Evolutionary conservation across 1,140 invertebrate species (phyloP).

Genomic region (Proales similis): DNA sequence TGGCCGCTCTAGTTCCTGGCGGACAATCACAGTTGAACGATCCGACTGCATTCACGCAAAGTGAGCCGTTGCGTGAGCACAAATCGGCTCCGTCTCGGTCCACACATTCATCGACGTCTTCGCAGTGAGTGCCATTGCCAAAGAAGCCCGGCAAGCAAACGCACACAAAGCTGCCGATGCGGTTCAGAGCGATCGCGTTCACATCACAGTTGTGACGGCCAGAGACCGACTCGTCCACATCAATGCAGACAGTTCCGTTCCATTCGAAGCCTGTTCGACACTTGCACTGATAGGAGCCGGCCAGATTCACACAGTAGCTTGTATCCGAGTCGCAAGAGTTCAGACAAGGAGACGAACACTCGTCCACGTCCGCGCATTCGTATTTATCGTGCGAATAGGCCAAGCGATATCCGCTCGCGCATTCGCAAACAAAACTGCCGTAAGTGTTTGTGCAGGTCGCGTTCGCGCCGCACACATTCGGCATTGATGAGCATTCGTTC

Average conservation of each 20-base stretch:
- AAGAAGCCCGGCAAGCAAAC: background rate
- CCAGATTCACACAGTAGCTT: background rate
- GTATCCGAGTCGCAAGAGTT: slow-evolving; percentile 7
- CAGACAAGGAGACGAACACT: slow-evolving; percentile 14
- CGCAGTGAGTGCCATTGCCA: background rate
- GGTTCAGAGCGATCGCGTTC: too few species aligned
- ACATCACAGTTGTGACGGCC: background rate
- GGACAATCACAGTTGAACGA: slow-evolving; percentile 31
- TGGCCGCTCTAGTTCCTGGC: background rate
- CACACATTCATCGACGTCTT: slow-evolving; percentile 37
- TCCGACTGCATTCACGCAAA: slow-evolving; percentile 16
- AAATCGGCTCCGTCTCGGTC: slow-evolving; percentile 10
- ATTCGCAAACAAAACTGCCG: slow-evolving; percentile 10
- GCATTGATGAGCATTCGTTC: background rate
- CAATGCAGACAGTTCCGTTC: slow-evolving; percentile 8
- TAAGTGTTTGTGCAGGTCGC: slow-evolving; percentile 3
- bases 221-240: slow-evolving; percentile 1
- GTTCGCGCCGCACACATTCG: slow-evolving; percentile 6
- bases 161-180: too few species aligned
- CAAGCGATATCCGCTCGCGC: background rate
- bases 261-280: slow-evolving; percentile 4
- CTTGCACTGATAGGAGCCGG: slow-evolving; percentile 2
- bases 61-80: background rate
- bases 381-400: background rate
- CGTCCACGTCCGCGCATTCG: slow-evolving; percentile 22